A percentile compares a stretch with the other conserved stretches of the same genome.
Evolutionary conservation across 2,888 invertebrate genomes (phyloP).

Genomic region (Apoda limacodes): DNA sequence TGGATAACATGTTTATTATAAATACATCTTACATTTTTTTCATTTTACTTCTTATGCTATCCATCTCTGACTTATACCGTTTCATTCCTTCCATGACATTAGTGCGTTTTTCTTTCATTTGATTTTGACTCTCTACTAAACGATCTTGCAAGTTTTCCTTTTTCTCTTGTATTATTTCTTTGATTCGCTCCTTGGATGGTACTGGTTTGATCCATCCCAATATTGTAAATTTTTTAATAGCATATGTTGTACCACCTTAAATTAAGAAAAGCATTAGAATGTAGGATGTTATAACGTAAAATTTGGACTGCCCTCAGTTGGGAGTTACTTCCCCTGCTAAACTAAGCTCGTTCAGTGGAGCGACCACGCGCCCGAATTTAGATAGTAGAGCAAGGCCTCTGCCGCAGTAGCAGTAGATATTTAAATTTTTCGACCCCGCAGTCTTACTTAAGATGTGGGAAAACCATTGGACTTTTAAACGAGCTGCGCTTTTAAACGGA

Average conservation of each 20-base stretch:
- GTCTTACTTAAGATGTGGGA: too few species aligned
- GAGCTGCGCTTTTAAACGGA: too few species aligned
- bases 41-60: slow-evolving; percentile 55
- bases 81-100: slow-evolving; percentile 65
- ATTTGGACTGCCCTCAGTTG: not conserved
- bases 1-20: too few species aligned
- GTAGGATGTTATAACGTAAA: not conserved
- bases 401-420: too few species aligned
- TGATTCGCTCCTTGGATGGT: slow-evolving; percentile 73
- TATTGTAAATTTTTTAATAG: slow-evolving; percentile 83
- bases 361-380: too few species aligned
- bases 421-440: too few species aligned
- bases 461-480: too few species aligned
- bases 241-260: slow-evolving; percentile 85
- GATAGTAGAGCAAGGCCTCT: too few species aligned
- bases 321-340: too few species aligned
- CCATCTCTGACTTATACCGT: slow-evolving; percentile 59
- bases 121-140: slow-evolving; percentile 64
- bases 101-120: slow-evolving; percentile 50
- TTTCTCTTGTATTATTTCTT: slow-evolving; percentile 72
- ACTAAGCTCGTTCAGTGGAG: too few species aligned
- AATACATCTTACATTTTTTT: slow-evolving; percentile 49
- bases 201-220: slow-evolving; percentile 89
- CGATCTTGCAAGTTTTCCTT: slow-evolving; percentile 72
- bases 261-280: slow-evolving; percentile 15